phyloP scores from a whole-genome alignment of 2,797 vertebrate genomes.

The Rhabdophis nuchalis region DNA sequence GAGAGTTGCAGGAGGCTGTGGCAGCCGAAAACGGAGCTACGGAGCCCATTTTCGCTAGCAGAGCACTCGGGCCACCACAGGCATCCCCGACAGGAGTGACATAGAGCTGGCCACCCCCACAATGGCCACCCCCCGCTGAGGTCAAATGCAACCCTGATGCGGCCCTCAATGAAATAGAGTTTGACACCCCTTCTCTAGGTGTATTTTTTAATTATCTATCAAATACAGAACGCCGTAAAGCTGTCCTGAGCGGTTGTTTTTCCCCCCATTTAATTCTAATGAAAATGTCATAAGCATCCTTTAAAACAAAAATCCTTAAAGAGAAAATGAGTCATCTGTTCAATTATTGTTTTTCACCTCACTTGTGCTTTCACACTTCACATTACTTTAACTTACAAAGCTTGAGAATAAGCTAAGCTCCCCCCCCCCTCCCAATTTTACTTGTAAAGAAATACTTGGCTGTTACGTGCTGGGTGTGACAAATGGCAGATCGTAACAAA shows the following conservation, averaged over 20 bases:
- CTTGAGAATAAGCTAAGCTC: conserved; percentile 16
- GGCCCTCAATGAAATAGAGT: too few species aligned
- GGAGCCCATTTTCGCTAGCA: too few species aligned
- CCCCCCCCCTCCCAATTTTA: conserved; percentile 18
- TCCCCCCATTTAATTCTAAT: neutral
- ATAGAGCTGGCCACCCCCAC: too few species aligned
- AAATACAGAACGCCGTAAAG: neutral
- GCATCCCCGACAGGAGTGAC: too few species aligned
- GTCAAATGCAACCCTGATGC: too few species aligned
- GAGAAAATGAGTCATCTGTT: neutral
- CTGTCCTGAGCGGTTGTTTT: conserved; percentile 4
- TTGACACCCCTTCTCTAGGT: neutral
- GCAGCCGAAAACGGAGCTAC: too few species aligned
- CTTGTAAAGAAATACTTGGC: neutral
- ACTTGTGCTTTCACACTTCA: neutral
- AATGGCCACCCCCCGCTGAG: too few species aligned
- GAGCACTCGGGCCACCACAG: too few species aligned
- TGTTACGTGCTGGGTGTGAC: neutral
- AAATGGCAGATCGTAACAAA: neutral
- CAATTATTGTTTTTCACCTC: conserved; percentile 19
- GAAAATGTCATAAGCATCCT: neutral
- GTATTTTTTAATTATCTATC: neutral
- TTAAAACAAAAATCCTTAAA: neutral
- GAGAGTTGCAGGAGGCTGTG: too few species aligned
- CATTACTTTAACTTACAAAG: neutral